phyloP scores from a whole-genome alignment of 2,888 invertebrate genomes.

The Cryptocheilus praepositus region DNA sequence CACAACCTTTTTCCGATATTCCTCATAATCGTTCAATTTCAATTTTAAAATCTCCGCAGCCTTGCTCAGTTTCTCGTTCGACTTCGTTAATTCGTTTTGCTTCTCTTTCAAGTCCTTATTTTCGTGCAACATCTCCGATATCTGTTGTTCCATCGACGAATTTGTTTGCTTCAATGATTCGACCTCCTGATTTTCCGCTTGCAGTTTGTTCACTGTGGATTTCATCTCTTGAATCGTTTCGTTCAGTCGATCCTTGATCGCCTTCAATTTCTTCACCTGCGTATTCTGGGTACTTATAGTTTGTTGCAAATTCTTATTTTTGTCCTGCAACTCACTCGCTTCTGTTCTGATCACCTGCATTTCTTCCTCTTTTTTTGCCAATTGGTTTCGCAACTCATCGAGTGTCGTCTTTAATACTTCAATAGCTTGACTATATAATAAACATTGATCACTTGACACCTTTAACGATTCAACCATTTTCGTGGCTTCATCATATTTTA shows the following conservation, averaged over 20 bases:
- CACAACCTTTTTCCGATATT: background rate
- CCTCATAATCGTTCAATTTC: background rate
- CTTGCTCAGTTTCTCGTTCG: constrained; percentile 36
- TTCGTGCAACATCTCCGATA: constrained; percentile 47
- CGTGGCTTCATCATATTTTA: constrained; percentile 37
- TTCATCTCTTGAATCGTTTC: constrained; percentile 75
- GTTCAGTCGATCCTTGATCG: constrained; percentile 75
- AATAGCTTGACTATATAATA: constrained; percentile 27
- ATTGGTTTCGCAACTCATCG: constrained; percentile 30
- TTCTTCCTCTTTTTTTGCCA: constrained; percentile 36
- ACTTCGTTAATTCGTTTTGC: constrained; percentile 52
- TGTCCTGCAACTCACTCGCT: constrained; percentile 40
- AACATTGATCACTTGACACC: constrained; percentile 29
- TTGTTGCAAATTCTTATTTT: constrained; percentile 60
- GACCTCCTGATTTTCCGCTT: constrained; percentile 44
- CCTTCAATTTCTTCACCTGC: constrained; percentile 74
- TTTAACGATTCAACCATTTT: constrained; percentile 35
- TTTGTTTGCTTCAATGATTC: constrained; percentile 38
- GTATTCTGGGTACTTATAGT: constrained; percentile 52
- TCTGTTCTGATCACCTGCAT: constrained; percentile 25
- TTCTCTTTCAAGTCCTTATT: constrained; percentile 59
- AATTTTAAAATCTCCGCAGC: constrained; percentile 22
- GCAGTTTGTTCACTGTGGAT: constrained; percentile 33
- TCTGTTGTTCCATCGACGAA: constrained; percentile 27
- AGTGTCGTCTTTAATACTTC: constrained; percentile 33